Evolutionary conservation across 2,888 invertebrate genomes (phyloP), one percentile per base, ranked within the genome.

Genomic region (Drosophila prostipennis): DNA sequence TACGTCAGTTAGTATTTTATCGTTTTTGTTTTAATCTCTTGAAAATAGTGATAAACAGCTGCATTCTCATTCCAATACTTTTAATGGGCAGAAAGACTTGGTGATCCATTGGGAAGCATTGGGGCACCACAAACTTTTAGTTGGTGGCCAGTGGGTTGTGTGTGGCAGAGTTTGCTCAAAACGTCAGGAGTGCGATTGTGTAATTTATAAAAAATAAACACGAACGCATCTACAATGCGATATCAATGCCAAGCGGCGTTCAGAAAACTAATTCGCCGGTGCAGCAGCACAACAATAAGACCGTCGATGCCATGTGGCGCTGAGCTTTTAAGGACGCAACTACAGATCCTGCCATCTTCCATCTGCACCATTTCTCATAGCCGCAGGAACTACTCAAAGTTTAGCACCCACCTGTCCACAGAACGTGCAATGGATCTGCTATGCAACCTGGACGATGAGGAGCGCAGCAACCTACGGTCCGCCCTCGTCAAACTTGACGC

Each of bases 401-500:
- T 87, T 32, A 71, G 72, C 40, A 77, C 77, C 26, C 88, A 82
- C 32, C 58, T 84, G 14, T 80, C 95, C 37, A 95, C 95, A 87
- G 93, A 94, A 48, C 95, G 96, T 79, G 96, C 96, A 0, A 94
- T 95, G 79, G 96, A 96, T 87, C 92, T 97, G 51, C 94, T 96
- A 7, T 92, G 95, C 37, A 94, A 95, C 80, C 92, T 97, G 39
- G 96, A 95, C 40, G 93, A 94, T 55, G 95, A 95, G 54, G 96
- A 97, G 90, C 93, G 96, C 54, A 94, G 93, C 78, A 92, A 95
- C 76, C 92, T 97, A 49, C 93, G 95, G 64, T 91, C 92, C 48
- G 96, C 96, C 2, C 91, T 97, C 45, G 94, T 95, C 78, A 95
- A 96, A 90, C 95, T 94, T 89, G 95, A 96, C 87, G 96, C 96